Evolutionary conservation across 2,888 invertebrate species (phyloP), one percentile per base, ranked within the genome.

Genomic region (Tinea pellionella): DNA sequence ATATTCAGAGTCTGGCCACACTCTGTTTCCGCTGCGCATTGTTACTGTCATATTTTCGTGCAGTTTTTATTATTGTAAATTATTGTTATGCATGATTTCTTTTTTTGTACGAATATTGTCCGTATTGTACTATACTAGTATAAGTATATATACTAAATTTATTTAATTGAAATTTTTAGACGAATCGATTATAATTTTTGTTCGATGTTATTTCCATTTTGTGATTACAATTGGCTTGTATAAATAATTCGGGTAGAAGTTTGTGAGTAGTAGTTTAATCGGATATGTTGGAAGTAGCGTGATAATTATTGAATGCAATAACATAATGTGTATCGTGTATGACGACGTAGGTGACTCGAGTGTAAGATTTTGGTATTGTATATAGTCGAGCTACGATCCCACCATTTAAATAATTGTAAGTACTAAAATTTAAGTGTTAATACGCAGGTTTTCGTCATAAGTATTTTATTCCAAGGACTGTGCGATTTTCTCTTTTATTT

Each of bases 351-450:
- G 16, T 41, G 41, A 13, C 41, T 12, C 47, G 47, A 16, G 47
- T 6, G 47, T 47, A 47, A 37, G 15, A 77, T 77, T 81, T 82
- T 76, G 82, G 84, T 83, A 80, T 80, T 85, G 83, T 86, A 85
- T 78, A 85, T 87, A 86, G 78, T 81, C 79, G 80, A 86, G 78
- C 77, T 86, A 80, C 78, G 80, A 86, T 85, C 87, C 87, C 87
- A 87, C 87, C 87, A 87, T 85, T 78, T 74, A 75, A 85, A 80
- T 85, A 84, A 80, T 77, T 83, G 75, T 55, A 83, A 83, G 84
- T 81, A 80, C 78, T 85, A 84, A 79, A 78, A 77, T 73, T 65
- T 82, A 80, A 78, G 80, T 62, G 61, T 56, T 59, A 59, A 42
- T 55, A 18, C 60, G 55, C 61, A 43, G 47, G 42, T 60, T 60